Evolutionary conservation across 2,113 vertebrate genomes (phyloP).

Genomic region (Dryoscopus gambensis): DNA sequence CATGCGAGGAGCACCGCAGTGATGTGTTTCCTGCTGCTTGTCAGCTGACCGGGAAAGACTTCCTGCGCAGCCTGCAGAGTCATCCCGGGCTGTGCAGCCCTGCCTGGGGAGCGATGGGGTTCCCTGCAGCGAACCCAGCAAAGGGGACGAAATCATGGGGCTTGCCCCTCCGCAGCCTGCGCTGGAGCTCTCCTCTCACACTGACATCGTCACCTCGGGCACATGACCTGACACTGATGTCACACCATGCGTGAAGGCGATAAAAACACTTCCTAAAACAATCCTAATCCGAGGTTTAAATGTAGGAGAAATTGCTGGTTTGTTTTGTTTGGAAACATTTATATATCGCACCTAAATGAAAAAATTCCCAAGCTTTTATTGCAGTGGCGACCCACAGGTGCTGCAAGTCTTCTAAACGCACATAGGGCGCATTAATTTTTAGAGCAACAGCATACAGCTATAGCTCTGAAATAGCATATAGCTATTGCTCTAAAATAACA

Average conservation of each 20-base stretch:
- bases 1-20: fast-evolving
- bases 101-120: fast-evolving
- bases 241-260: neutral
- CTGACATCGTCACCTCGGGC: neutral
- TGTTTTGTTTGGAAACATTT: neutral
- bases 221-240: neutral
- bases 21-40: neutral
- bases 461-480: neutral
- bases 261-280: neutral
- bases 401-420: neutral
- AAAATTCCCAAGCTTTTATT: neutral
- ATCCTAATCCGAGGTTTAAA: neutral
- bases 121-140: neutral
- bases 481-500: neutral
- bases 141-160: fast-evolving
- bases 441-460: fast-evolving
- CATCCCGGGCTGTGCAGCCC: neutral
- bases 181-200: neutral
- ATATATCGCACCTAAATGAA: neutral
- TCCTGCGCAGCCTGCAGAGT: neutral
- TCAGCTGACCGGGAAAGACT: neutral
- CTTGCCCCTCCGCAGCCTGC: neutral
- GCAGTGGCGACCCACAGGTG: neutral
- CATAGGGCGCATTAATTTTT: fast-evolving
- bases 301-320: neutral